phyloP scores from a whole-genome alignment of 2,113 vertebrate genomes.

The Nibea albiflora region DNA sequence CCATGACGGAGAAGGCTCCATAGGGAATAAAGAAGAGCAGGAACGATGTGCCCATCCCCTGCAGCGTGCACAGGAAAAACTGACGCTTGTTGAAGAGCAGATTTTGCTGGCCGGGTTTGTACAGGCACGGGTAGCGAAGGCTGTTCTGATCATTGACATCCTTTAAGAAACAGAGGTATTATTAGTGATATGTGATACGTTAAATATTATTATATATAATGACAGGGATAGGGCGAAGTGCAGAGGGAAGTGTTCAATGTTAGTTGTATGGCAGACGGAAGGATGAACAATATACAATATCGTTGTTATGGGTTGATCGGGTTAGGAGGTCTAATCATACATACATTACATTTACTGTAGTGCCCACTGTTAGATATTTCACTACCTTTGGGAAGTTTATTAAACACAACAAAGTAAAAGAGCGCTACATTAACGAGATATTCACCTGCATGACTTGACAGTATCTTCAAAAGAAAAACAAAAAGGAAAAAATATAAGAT shows the following conservation, averaged over 20 bases:
- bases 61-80: slow-evolving; percentile 88
- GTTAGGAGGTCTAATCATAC: slow-evolving; percentile 3
- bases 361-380: slow-evolving; percentile 6
- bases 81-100: slow-evolving; percentile 89
- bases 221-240: background rate
- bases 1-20: slow-evolving; percentile 81
- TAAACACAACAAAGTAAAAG: slow-evolving; percentile 7
- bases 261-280: background rate
- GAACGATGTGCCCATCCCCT: slow-evolving; percentile 87
- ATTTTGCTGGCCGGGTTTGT: slow-evolving; percentile 88
- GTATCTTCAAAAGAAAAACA: slow-evolving; percentile 52
- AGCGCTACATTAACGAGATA: slow-evolving; percentile 37
- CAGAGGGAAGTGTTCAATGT: background rate
- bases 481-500: slow-evolving; percentile 33
- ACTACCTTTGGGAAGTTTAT: slow-evolving; percentile 1
- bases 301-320: background rate
- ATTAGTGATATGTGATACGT: background rate
- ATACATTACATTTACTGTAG: background rate
- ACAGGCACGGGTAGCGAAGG: slow-evolving; percentile 85
- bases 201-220: background rate
- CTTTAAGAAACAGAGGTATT: slow-evolving; percentile 69
- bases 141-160: slow-evolving; percentile 88
- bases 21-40: slow-evolving; percentile 90
- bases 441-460: slow-evolving; percentile 51
- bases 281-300: background rate